Evolutionary conservation across 2,797 vertebrate species (phyloP), one percentile per base, ranked within the genome.

Genomic region (Orestias chungarensis): DNA sequence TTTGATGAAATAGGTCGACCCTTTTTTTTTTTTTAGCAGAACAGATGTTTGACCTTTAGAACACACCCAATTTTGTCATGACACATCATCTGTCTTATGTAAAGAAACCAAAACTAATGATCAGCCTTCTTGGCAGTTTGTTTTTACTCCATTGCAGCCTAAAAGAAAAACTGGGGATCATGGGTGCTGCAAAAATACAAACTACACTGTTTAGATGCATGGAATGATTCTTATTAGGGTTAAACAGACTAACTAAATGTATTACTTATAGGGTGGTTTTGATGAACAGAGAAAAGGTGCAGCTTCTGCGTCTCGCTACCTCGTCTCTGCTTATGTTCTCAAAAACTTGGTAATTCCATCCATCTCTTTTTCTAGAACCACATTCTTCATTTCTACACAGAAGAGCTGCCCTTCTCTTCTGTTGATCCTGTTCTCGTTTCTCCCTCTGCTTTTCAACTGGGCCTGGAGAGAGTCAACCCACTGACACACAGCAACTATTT

Each of bases 401-500:
- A 35, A 4, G 10, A 61, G 11, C 23, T 61, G 20, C 23, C 23
- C 20, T 38, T 23, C 20, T 61, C 33, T 61, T n/a, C 40, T 61
- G 8, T 40, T 61, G 31, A 35, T 20, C 33, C 33, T 35, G 35
- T 9, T 47, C 14, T 47, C 0, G 5, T 40, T 18, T 25, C 31
- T 62, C 31, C 40, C n/a, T 59, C 29, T 33, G 25, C 17, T 62
- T 38, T 20, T 33, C 33, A 9, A 29, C 29, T 1, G 20, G 20
- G 44, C 50, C 57, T 67, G 29, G 49, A 25, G 17, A 31, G 17
- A 64, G 31, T 5, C 12, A 64, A 29, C 1, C 0, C 31, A 70
- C 54, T 49, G 31, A 35, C 29, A 35, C 55, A 79, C 17, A 84
- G 70, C 71, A 31, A 71, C 77, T 75, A 86, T 86, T 84, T 78